Conservation (phyloP, 1,140 invertebrate genomes). For the Trichoplusia ni region DNA sequence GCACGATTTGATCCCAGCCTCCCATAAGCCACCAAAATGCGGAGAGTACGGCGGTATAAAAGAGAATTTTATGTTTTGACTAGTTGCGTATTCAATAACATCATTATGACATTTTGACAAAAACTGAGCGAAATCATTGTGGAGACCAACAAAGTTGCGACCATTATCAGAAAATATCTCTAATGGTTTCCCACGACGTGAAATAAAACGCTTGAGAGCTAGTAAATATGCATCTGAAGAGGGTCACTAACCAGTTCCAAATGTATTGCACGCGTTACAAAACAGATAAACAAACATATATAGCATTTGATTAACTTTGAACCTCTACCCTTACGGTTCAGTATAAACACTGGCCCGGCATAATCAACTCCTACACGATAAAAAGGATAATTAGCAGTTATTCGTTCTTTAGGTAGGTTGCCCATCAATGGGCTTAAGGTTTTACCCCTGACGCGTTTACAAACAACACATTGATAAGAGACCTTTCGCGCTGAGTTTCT, state of each 20-base stretch:
- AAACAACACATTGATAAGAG: too few species aligned
- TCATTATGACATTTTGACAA: neutral
- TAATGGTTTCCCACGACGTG: neutral
- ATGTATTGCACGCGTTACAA: neutral
- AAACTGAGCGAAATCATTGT: neutral
- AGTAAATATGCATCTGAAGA: neutral
- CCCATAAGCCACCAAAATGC: conserved; percentile 4
- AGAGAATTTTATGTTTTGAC: neutral
- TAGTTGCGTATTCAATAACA: neutral
- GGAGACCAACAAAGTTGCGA: neutral
- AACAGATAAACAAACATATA: neutral
- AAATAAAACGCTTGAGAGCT: neutral
- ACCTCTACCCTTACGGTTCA: neutral
- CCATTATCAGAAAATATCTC: neutral
- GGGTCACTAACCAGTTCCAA: neutral
- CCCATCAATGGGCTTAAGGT: too few species aligned
- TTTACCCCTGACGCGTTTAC: too few species aligned
- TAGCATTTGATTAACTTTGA: neutral
- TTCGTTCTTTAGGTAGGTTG: too few species aligned
- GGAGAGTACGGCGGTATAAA: conserved; percentile 17
- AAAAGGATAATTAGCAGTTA: too few species aligned
- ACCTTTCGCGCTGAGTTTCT: too few species aligned
- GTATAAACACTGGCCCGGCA: too few species aligned
- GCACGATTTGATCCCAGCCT: neutral
- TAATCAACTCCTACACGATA: too few species aligned